These are phyloP conservation scores for Periophthalmus magnuspinnatus DNA, from an alignment of 2,797 vertebrate genomes.

Conservation along the genomic window DNA sequence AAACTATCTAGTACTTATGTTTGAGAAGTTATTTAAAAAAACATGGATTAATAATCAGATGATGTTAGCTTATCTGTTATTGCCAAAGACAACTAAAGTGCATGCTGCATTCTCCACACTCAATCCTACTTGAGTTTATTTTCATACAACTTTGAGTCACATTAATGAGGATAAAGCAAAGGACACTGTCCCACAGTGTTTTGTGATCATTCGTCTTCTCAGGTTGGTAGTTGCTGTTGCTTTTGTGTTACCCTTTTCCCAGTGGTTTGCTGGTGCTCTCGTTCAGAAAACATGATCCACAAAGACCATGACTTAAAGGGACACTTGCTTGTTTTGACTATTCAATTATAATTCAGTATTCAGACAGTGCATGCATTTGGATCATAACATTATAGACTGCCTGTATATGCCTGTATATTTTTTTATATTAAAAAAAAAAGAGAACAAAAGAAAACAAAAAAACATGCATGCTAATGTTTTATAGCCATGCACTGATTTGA, in stretches of 20 bases:
- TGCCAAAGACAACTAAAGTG: constrained; percentile 68
- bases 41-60: constrained; percentile 34
- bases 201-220: neutral
- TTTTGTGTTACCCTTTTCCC: constrained; percentile 16
- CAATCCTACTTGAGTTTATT: constrained; percentile 37
- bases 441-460: neutral
- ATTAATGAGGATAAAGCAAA: constrained; percentile 20
- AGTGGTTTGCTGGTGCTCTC: constrained; percentile 7
- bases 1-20: constrained; percentile 32
- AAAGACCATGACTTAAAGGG: constrained; percentile 9
- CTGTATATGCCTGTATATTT: too few species aligned
- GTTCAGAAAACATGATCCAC: neutral
- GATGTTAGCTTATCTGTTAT: constrained; percentile 54
- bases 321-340: neutral
- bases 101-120: constrained; percentile 54
- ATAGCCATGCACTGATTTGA: neutral
- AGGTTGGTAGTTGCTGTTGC: constrained; percentile 5
- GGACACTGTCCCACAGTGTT: neutral
- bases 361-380: neutral
- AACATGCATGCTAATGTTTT: neutral
- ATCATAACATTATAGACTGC: neutral
- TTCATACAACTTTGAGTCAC: constrained; percentile 14
- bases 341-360: neutral
- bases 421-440: too few species aligned
- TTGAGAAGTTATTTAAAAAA: constrained; percentile 27